phyloP scores from a whole-genome alignment of 2,113 vertebrate genomes.

The Austrofundulus limnaeus region DNA sequence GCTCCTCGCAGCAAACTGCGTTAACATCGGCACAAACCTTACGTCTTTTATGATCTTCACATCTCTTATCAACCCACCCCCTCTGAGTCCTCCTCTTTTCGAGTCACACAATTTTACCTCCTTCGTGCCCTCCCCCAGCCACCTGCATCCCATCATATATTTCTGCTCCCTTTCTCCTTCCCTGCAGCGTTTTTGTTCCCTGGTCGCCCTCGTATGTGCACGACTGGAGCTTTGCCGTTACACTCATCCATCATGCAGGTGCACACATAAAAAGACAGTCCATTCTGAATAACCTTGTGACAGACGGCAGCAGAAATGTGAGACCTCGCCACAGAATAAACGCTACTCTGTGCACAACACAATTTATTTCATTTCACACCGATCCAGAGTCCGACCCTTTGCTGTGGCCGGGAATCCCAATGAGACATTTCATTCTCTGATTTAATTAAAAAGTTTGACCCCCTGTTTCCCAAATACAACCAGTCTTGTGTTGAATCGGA shows the following conservation, averaged over 20 bases:
- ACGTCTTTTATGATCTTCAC: neutral
- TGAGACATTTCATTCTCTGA: constrained; percentile 20
- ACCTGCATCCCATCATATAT: constrained; percentile 33
- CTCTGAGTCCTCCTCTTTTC: constrained; percentile 2
- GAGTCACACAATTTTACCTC: neutral
- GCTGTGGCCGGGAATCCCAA: constrained; percentile 50
- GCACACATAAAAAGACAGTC: constrained; percentile 10
- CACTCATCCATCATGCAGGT: constrained; percentile 61
- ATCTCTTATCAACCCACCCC: constrained; percentile 28
- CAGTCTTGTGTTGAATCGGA: neutral
- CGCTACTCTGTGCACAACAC: constrained; percentile 1
- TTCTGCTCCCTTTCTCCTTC: constrained; percentile 33
- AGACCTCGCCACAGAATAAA: constrained; percentile 19
- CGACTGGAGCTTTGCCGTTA: constrained; percentile 22
- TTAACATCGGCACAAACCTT: neutral
- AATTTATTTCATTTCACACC: neutral
- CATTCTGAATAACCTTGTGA: constrained; percentile 16
- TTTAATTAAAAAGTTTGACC: constrained; percentile 29
- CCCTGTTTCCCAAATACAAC: neutral
- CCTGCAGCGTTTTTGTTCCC: constrained; percentile 41
- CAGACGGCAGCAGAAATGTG: constrained; percentile 50
- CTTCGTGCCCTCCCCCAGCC: neutral
- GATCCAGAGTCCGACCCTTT: constrained; percentile 15
- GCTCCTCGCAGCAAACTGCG: constrained; percentile 91
- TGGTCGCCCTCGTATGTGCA: constrained; percentile 20